These are phyloP conservation scores for Invenusta paracnida DNA, from an alignment of 2,888 invertebrate species.

Conservation along the genomic window DNA sequence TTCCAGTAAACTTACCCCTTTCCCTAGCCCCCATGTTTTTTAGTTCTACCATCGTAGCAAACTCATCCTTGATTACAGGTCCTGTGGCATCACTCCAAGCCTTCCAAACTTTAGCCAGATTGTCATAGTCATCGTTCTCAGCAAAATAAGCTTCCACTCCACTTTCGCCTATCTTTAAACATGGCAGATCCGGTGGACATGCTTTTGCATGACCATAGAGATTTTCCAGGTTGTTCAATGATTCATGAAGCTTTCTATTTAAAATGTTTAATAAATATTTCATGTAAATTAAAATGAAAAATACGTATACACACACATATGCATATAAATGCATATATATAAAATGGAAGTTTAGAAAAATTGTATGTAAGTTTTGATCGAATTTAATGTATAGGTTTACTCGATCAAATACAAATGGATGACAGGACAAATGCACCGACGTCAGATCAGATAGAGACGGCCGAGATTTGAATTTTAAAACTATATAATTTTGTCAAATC, in stretches of 20 bases:
- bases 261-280: too few species aligned
- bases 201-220: not conserved
- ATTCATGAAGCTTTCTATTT: not conserved
- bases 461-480: too few species aligned
- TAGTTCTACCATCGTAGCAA: conserved; percentile 37
- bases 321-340: too few species aligned
- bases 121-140: conserved; percentile 45
- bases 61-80: conserved; percentile 43
- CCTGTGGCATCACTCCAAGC: conserved; percentile 48
- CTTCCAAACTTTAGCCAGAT: conserved; percentile 47
- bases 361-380: too few species aligned
- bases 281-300: too few species aligned
- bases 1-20: conserved; percentile 1
- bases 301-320: too few species aligned
- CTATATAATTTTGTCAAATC: too few species aligned
- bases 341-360: too few species aligned
- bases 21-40: conserved; percentile 36
- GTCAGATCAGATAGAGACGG: too few species aligned
- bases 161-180: conserved; percentile 8
- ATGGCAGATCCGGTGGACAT: not conserved
- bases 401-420: too few species aligned
- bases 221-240: not conserved
- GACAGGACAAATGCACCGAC: too few species aligned
- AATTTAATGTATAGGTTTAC: too few species aligned
- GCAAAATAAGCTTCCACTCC: conserved; percentile 43